phyloP scores from a whole-genome alignment of 2,888 invertebrate species.

The Caenorhabditis afra region DNA sequence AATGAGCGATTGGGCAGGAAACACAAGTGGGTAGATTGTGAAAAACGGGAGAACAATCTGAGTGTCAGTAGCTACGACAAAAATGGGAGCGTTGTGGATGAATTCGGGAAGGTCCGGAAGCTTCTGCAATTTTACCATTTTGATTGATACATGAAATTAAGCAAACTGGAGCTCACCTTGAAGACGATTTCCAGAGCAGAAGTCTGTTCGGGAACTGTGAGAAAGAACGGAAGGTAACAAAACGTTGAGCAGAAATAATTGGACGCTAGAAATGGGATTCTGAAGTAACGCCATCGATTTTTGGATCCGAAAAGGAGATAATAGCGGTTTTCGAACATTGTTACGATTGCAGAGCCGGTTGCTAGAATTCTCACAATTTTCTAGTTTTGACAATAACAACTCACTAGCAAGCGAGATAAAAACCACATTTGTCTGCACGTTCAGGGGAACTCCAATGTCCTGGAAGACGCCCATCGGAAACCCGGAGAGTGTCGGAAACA shows the following conservation, averaged over 20 bases:
- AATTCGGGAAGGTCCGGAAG: too few relatives aligned
- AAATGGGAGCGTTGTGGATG: too few relatives aligned
- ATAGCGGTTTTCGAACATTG: conserved; percentile 1
- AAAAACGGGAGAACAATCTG: too few relatives aligned
- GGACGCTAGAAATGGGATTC: neutral
- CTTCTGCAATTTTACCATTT: too few relatives aligned
- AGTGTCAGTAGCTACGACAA: too few relatives aligned
- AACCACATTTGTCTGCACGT: neutral
- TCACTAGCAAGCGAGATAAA: neutral
- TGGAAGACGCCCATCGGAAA: neutral
- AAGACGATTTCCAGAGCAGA: neutral
- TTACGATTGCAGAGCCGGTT: neutral
- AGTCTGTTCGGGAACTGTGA: conserved; percentile 6
- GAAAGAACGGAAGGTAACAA: too few relatives aligned
- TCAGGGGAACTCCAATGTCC: neutral
- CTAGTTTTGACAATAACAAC: too few relatives aligned
- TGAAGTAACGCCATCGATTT: neutral
- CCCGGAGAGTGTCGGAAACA: conserved; percentile 11
- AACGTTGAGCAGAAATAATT: neutral
- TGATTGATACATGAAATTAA: too few relatives aligned
- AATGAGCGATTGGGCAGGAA: too few relatives aligned
- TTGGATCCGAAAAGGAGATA: conserved; percentile 1
- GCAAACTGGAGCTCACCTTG: neutral
- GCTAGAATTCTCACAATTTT: too few relatives aligned
- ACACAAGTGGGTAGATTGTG: too few relatives aligned